A percentile compares a stretch with the other conserved stretches of the same genome.
phyloP scores from a whole-genome alignment of 2,888 invertebrate species.

The Apamea sordens region DNA sequence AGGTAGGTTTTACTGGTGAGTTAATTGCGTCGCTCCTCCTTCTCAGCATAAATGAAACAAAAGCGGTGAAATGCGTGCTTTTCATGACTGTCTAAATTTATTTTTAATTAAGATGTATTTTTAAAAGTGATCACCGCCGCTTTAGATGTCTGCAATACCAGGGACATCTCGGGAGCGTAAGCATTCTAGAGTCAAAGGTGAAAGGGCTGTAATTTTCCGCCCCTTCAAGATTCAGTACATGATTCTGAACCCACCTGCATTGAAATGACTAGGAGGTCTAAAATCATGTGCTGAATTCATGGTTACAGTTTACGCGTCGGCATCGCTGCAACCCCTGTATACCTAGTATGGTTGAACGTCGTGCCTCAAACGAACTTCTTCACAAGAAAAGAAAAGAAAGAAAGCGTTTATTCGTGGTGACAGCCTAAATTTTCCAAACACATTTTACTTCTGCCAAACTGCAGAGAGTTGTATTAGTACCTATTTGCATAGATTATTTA shows the following conservation, averaged over 20 bases:
- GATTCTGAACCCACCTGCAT: neutral
- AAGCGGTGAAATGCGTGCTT: neutral
- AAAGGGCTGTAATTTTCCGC: neutral
- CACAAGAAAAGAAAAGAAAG: no score
- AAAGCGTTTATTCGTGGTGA: no score
- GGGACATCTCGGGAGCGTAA: neutral
- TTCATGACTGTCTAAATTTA: neutral
- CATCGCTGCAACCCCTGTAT: neutral
- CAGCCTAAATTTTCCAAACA: no score
- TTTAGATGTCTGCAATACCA: no score
- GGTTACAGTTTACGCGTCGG: neutral
- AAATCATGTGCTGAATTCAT: neutral
- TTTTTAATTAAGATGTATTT: neutral
- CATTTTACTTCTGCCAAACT: no score
- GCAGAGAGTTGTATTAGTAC: neutral
- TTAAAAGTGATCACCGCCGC: no score
- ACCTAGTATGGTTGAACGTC: neutral
- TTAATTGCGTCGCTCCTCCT: neutral
- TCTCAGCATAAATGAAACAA: neutral
- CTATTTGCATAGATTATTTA: neutral
- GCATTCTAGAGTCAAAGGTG: neutral
- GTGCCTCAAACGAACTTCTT: neutral
- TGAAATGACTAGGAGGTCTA: neutral
- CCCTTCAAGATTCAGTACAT: no score
- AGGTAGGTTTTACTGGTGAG: no score